Evolutionary conservation across 2,113 vertebrate genomes (phyloP).

Genomic region (Raja brachyura): DNA sequence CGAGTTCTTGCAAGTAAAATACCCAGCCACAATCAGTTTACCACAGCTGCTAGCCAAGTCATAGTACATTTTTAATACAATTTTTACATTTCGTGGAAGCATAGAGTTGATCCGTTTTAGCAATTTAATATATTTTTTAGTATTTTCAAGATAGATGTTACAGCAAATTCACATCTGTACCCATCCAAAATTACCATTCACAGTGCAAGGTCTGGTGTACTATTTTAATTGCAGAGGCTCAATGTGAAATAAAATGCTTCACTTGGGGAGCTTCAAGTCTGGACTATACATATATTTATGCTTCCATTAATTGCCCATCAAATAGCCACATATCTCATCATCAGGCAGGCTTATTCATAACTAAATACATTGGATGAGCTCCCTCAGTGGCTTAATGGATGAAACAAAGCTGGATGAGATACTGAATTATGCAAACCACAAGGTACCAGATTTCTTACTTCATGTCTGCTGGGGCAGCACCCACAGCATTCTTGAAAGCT

Average conservation of each 20-base stretch:
- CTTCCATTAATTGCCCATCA: background rate
- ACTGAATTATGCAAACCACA: background rate
- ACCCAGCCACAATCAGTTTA: background rate
- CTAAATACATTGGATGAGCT: conserved; percentile 2
- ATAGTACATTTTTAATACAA: background rate
- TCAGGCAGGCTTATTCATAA: background rate
- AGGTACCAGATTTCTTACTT: background rate
- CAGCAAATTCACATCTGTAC: background rate
- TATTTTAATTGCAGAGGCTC: background rate
- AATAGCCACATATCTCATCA: background rate
- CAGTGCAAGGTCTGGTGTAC: background rate
- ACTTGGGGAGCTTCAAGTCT: background rate
- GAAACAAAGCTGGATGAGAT: background rate
- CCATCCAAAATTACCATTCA: background rate
- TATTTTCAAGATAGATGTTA: background rate
- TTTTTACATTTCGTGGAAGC: background rate
- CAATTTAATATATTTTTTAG: background rate
- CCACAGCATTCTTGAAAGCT: background rate
- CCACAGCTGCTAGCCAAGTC: background rate
- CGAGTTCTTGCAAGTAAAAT: background rate
- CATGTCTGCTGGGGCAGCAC: background rate
- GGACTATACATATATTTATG: background rate
- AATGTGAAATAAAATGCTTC: background rate
- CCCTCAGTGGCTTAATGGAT: background rate
- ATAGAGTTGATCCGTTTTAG: background rate